These are phyloP conservation scores for Mionectes macconnelli DNA, from an alignment of 2,113 vertebrate species.

Conservation along the genomic window DNA sequence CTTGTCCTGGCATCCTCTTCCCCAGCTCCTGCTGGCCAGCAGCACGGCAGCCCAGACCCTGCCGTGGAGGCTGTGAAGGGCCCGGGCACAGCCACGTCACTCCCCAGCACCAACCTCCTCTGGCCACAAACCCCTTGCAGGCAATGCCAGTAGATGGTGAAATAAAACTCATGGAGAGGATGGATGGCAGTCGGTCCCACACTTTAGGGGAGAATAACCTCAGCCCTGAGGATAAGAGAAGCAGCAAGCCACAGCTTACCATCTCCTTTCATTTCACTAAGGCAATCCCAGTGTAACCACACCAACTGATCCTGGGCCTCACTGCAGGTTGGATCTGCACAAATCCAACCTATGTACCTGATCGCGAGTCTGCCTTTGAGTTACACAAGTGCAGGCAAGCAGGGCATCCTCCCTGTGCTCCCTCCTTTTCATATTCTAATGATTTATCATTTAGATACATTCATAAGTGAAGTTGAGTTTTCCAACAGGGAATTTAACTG, in stretches of 20 bases:
- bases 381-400: background rate
- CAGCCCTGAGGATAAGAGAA: background rate
- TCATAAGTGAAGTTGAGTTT: background rate
- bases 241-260: background rate
- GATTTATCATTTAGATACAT: background rate
- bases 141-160: background rate
- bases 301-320: background rate
- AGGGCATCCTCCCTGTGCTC: background rate
- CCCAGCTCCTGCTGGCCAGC: background rate
- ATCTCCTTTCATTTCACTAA: background rate
- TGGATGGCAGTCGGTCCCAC: background rate
- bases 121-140: fast-evolving
- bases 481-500: background rate
- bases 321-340: background rate
- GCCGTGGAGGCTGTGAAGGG: background rate
- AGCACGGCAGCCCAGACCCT: background rate
- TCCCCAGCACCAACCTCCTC: background rate
- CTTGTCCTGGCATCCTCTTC: background rate
- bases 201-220: too few species aligned
- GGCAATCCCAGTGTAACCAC: background rate
- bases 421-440: background rate
- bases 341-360: fast-evolving
- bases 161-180: background rate
- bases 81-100: fast-evolving
- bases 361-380: background rate